Percentiles rank a stretch among this genome's conserved stretches.
These are phyloP conservation scores for Tragelaphus strepsiceros DNA, from an alignment of 2,113 vertebrate genomes.

Conservation along the genomic window DNA sequence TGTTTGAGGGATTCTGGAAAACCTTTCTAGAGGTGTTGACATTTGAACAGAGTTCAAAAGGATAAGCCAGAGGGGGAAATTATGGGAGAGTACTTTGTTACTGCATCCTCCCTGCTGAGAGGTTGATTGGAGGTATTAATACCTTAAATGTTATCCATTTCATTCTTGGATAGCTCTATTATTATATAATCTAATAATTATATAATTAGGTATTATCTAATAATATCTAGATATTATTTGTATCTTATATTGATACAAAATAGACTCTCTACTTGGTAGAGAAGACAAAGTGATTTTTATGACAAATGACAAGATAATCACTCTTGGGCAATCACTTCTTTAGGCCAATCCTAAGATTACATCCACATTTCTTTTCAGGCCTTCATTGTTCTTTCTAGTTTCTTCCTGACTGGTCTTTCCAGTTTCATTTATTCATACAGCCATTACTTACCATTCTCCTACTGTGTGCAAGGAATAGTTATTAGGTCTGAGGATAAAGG, in stretches of 20 bases:
- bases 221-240: no score
- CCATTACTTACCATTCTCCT: neutral
- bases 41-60: neutral
- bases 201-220: no score
- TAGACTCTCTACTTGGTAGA: neutral
- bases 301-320: neutral
- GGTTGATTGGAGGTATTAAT: neutral
- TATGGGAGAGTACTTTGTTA: neutral
- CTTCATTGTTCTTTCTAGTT: neutral
- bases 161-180: neutral
- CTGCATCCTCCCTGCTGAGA: neutral
- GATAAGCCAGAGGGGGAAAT: neutral
- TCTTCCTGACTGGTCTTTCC: neutral
- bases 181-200: neutral
- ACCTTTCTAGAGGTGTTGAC: neutral
- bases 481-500: neutral
- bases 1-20: neutral
- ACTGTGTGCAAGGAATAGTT: neutral
- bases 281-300: neutral
- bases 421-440: neutral
- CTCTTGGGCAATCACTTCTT: neutral
- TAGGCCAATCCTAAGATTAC: neutral
- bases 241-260: neutral
- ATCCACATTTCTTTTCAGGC: neutral
- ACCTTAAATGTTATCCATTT: neutral